Base-by-base conservation (phyloP, 2,888 invertebrate genomes). In the Luffia ferchaultella region DNA sequence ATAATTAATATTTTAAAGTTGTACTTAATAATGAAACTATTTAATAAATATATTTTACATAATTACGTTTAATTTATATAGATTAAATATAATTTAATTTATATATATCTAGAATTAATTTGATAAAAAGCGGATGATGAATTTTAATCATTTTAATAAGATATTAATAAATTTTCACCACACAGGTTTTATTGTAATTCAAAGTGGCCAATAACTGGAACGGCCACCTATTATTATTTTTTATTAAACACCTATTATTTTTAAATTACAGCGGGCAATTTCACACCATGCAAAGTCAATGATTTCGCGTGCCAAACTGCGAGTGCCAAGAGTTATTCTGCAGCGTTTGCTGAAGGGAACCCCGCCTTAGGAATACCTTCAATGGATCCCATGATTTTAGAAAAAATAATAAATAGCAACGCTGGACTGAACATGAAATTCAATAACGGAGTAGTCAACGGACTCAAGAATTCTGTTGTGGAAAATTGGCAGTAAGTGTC, bases 341-440 rank as follows among this genome's bases (percentile, higher is more conserved):
- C 58, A 12, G 47, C 55, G 1, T n/a, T 71, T 1, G 40, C 62
- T 1, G 49, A 57, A 18, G 61, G 56, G 1, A 60, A 64, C 17
- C 54, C 61, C 18, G 58, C 57, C 3, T 50, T 62, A 1, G 64
- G 62, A 0, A 55, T 64, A 1, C 58, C 61, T 41, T 16, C 43
- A 0, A 50, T 62, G 42, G 71, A 71, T 45, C 70, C 70, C 0
- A 50, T 70, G 45, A 50, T 54, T n/a, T 48, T 59, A 3, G 49
- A 62, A 16, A n/a, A 50, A 9, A 56, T 70, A 16, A 58, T 63
- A 7, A 64, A 57, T 20, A 57, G 63, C 3, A 46, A 64, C 0
- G 58, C 65, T 0, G 58, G 52, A 0, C 18, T 70, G 5, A 61
- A 65, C 5, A 64, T 56, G 42, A 64, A 57, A 16, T 54, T 68